Evolutionary conservation across 1,140 invertebrate genomes (phyloP), one percentile per base, ranked within the genome.

Genomic region (Trypoxylus dichotomus): DNA sequence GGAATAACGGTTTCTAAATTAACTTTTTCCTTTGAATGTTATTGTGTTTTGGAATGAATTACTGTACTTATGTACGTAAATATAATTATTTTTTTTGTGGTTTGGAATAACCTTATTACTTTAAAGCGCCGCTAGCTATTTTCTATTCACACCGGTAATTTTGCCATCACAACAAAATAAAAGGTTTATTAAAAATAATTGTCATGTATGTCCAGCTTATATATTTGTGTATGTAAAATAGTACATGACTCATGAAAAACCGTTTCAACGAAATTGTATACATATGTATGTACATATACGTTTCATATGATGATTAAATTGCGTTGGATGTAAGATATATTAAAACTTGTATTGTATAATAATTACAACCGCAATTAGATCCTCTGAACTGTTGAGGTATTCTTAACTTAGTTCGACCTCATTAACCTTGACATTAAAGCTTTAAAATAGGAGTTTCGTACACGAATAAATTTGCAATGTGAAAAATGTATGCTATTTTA

Each of bases 381-480:
- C 32, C 32, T 37, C 32, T 37, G 32, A 37, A 37, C 1, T 37
- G 32, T 8, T 5, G 32, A 37, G 32, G 32, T 37, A 37, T 37
- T 37, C 32, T 37, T 37, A 8, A 37, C 32, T 37, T 54, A 43
- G 42, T 15, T 54, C 47, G 15, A 19, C 47, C 32, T 37, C 32
- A 19, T 68, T 68, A 68, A 68, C 60, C 60, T 68, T 68, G 60
- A 15, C 60, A 19, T 68, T 68, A 68, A 68, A 29, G 27, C 10
- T 68, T 27, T 13, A 11, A 68, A 25, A 68, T 11, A 25, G 13
- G n/a, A 21, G 10, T 68, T 13, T 68, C 15, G 60, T 68, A 21
- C 27, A n/a, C 47, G 15, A 54, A 19, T 54, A 54, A 54, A 54
- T 54, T 54, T 19, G 47, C 47, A 54, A 19, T 19, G 32, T 37